Evolutionary conservation across 2,797 vertebrate genomes (phyloP), one percentile per base, ranked within the genome.

Genomic region (Pachyuromys duprasi): DNA sequence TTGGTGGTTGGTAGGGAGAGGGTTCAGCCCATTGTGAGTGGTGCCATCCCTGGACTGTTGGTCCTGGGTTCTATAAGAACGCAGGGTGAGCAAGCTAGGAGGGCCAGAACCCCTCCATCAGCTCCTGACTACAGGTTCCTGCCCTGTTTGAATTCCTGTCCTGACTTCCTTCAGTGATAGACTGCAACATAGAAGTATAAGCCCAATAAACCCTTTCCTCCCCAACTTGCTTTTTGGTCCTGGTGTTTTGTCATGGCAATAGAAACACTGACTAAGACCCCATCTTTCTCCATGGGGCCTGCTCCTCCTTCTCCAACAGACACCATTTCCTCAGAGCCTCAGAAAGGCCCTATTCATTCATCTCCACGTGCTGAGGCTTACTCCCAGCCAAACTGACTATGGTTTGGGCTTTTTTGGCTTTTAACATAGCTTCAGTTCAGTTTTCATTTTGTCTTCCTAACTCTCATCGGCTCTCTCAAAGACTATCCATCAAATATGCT

Each of bases 391-490:
- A n/a, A 69, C 67, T 69, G 62, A n/a, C 67, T 69, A 12, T n/a
- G 15, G 67, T 69, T 74, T 89, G 62, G 62, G 24, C 11, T 63
- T 63, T 84, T 36, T 63, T 91, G 39, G 24, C 53, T 91, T 84
- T 80, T 80, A 94, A 55, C 60, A 33, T 90, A 53, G 15, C 57
- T 93, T 86, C 22, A 72, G 39, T 57, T 86, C 18, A 81, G 45
- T 15, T 94, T 69, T 94, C n/a, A 14, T 63, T 80, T 76, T 89
- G 31, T 89, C 49, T 90, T 86, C 86, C 86, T 63, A 63, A 63
- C 62, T 63, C 62, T 63, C 8, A 63, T 63, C 2, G 3, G 62
- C 24, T 0, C 22, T 24, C 24, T 63, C 62, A 63, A 26, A 63
- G 24, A 26, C 62, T 62, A 33, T 49, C 42, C 45, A 63, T 70